These are phyloP conservation scores for Agrilus biguttatus DNA, from an alignment of 2,888 invertebrate genomes.

Conservation along the genomic window DNA sequence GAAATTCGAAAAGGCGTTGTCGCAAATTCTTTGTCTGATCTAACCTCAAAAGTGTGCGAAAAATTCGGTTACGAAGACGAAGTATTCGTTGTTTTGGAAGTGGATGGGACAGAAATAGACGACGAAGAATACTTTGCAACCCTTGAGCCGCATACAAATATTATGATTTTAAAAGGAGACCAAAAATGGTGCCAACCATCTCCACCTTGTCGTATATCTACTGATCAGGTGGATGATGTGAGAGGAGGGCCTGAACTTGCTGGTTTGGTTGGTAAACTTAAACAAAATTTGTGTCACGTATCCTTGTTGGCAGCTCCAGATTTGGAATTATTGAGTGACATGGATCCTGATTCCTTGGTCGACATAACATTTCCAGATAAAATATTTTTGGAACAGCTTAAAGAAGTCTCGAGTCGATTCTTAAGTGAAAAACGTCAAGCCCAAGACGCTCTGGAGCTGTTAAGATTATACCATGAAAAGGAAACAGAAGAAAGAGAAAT, in stretches of 20 bases:
- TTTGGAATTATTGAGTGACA: slow-evolving; percentile 70
- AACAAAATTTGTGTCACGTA: slow-evolving; percentile 71
- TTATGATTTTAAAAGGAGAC: slow-evolving; percentile 65
- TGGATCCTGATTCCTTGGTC: slow-evolving; percentile 78
- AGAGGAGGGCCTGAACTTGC: slow-evolving; percentile 47
- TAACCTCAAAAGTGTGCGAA: slow-evolving; percentile 59
- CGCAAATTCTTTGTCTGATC: slow-evolving; percentile 63
- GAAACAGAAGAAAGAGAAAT: slow-evolving; percentile 13
- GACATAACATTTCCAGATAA: slow-evolving; percentile 62
- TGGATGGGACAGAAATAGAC: slow-evolving; percentile 89
- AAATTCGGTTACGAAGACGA: slow-evolving; percentile 48
- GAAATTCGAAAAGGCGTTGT: slow-evolving; percentile 73
- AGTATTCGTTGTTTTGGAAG: slow-evolving; percentile 73
- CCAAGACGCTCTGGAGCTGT: slow-evolving; percentile 72
- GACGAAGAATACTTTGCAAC: slow-evolving; percentile 92
- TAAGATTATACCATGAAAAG: slow-evolving; percentile 52
- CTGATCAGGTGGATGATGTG: slow-evolving; percentile 44
- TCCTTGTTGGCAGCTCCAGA: slow-evolving; percentile 73
- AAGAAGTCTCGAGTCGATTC: slow-evolving; percentile 71
- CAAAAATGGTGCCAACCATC: slow-evolving; percentile 60
- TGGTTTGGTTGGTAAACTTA: slow-evolving; percentile 61
- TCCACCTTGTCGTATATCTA: slow-evolving; percentile 46
- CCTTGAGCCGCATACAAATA: slow-evolving; percentile 71
- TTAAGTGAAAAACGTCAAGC: slow-evolving; percentile 73
- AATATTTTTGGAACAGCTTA: slow-evolving; percentile 63